Evolutionary conservation across 2,888 invertebrate species (phyloP), one percentile per base, ranked within the genome.

Genomic region (Clistopyga incitator): DNA sequence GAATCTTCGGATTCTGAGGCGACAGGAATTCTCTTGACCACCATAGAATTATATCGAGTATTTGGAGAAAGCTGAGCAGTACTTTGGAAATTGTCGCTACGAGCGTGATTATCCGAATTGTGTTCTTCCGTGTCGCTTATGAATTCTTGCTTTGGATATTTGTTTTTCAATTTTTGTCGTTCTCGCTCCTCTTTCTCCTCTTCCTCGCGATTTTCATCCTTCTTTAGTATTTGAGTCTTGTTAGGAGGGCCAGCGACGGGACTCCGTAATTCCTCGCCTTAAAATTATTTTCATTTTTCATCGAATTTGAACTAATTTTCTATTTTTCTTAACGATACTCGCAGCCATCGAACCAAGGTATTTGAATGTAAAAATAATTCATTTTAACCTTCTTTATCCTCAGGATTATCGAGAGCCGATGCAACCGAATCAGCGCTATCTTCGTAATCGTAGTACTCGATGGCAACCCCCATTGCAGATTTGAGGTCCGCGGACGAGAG

Each of bases 391-490:
- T 84, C 67, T 10, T 59, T 64, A 50, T 76, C 78, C 15, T 42
- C 6, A 1, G 59, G 50, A n/a, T 45, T 54, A 20, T 82, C 59
- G 6, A 67, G 25, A 45, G 56, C 23, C 10, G 52, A 61, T 2
- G 18, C 68, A 3, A 45, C 45, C 1, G 75, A 65, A 29, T 88
- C 88, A 6, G 65, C 59, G 23, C 87, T 85, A 47, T 82, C 84
- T 6, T 90, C 88, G 81, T 91, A 91, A 86, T 91, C 90, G 78
- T 90, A 90, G 81, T 91, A 90, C 34, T 88, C 88, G n/a, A 90
- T 86, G 13, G 86, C 84, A 45, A 70, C 50, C 0, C 67, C 85
- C 34, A 71, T 34, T 29, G 47, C 75, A 1, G 82, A 84, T 70
- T 54, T 75, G 3, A 54, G 29, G 13, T 80, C 34, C 15, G 50